phyloP scores from a whole-genome alignment of 2,888 invertebrate species.

The Mesoligia furuncula region DNA sequence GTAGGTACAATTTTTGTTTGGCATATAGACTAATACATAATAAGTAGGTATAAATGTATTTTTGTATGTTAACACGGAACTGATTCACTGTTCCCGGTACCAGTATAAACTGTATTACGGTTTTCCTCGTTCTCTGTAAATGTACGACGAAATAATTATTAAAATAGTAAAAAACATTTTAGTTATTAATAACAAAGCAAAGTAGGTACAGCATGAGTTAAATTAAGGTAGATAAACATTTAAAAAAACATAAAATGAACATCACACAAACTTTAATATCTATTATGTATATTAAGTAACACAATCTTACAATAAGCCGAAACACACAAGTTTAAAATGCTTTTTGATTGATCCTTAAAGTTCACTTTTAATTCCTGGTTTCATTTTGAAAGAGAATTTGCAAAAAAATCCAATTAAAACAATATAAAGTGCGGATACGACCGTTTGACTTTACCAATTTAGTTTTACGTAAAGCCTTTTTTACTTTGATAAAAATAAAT shows the following conservation, averaged over 20 bases:
- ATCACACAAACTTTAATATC: background rate
- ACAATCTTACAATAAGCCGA: background rate
- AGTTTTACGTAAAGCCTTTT: slow-evolving; percentile 1
- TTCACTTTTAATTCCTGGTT: background rate
- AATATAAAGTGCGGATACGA: background rate
- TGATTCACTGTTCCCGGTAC: too few relatives aligned
- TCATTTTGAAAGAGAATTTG: background rate
- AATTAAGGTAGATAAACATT: too few relatives aligned
- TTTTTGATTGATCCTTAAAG: background rate
- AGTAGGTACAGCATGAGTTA: background rate
- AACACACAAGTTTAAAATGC: background rate
- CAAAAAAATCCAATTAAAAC: slow-evolving; percentile 7
- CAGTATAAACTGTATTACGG: too few relatives aligned
- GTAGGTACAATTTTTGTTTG: too few relatives aligned
- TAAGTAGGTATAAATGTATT: too few relatives aligned
- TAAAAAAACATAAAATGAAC: background rate
- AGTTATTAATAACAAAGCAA: background rate
- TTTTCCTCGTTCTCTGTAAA: too few relatives aligned
- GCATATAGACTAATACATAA: too few relatives aligned
- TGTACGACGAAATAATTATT: background rate
- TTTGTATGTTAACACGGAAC: too few relatives aligned
- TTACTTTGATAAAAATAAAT: slow-evolving; percentile 1
- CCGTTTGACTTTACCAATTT: background rate
- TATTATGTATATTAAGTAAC: background rate
- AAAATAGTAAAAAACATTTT: background rate